A percentile compares a stretch with the other conserved stretches of the same genome.
Conservation (phyloP, 2,888 invertebrate species). For the Drymonia ruficornis region DNA sequence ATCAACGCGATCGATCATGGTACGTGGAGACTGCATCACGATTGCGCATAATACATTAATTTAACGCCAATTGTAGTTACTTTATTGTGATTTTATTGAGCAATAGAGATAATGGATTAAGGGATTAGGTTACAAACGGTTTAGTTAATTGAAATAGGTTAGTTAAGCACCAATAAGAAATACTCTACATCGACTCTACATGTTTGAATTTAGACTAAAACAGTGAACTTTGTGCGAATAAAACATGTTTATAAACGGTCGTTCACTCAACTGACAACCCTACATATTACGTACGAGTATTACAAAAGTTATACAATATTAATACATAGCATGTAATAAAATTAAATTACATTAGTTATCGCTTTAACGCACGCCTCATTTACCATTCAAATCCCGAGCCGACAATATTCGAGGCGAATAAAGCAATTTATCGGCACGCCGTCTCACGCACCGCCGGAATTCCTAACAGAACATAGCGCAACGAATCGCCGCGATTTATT, state of each 20-base stretch:
- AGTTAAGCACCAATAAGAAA: too few relatives aligned
- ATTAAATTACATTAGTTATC: slow-evolving; percentile 12
- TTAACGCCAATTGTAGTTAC: slow-evolving; percentile 8
- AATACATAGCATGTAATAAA: background rate
- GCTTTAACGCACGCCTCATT: slow-evolving; percentile 47
- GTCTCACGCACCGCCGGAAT: slow-evolving; percentile 50
- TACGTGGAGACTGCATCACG: slow-evolving; percentile 24
- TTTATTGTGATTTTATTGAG: slow-evolving; percentile 12
- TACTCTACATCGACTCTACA: too few relatives aligned
- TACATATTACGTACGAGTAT: too few relatives aligned
- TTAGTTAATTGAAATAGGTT: too few relatives aligned
- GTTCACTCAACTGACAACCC: background rate
- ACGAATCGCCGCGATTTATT: slow-evolving; percentile 64
- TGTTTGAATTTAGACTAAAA: too few relatives aligned
- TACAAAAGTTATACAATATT: background rate
- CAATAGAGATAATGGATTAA: background rate
- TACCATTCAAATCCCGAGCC: slow-evolving; percentile 53
- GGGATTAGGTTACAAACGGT: too few relatives aligned
- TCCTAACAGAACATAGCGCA: slow-evolving; percentile 50
- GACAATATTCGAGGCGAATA: slow-evolving; percentile 55
- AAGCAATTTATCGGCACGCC: slow-evolving; percentile 61
- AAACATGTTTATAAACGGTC: background rate
- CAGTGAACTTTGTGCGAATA: too few relatives aligned
- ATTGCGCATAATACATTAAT: slow-evolving; percentile 30
- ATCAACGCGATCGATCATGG: slow-evolving; percentile 45